Base-by-base conservation (phyloP, 2,113 vertebrate species). In the Brachypodius melanocephalos region DNA sequence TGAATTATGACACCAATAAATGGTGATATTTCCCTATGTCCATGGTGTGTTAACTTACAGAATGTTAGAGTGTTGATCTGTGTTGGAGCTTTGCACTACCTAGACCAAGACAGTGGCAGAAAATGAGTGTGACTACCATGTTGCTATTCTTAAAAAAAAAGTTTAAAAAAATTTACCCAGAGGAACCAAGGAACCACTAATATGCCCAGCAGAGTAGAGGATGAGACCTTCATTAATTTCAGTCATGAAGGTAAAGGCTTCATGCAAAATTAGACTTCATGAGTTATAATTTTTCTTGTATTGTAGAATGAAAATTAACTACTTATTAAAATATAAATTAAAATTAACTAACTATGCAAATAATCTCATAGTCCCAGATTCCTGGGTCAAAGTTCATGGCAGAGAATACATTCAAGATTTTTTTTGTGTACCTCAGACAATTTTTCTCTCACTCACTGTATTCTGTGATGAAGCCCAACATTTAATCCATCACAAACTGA, bases 1-100 rank as follows among this genome's bases (percentile, higher is more conserved):
- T 87, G 65, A 94, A 88, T 92, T 82, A 80, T 32, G 42, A 42
- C 57, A 55, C 54, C 19, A 91, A 73, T 76, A 78, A 93, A 95
- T 62, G 20, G 7, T 43, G 10, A 31, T 76, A 36, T 89, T 93
- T 94, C 40, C 31, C 15, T 82, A 17, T 86, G 40, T 93, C 62
- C 14, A 6, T 51, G 19, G 5, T n/a, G 72, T 55, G 10, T 85
- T 79, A 73, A 24, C 31, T 78, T 24, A 34, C 6, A 54, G 42
- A 73, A 42, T 55, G 2, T 6, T 51, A 45, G 19, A 45, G 3
- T 67, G 45, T 43, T 59, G 38, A 49, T 45, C 32, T 49, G 0
- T 68, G 25, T 14, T 61, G 77, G 20, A 51, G 12, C 6, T 87
- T 79, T 78, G 21, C 14, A n/a, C 12, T 67, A 19, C 57, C 10